Percentiles rank a stretch among this genome's conserved stretches.
phyloP scores from a whole-genome alignment of 2,113 vertebrate species.

The Myiagra hebetior region DNA sequence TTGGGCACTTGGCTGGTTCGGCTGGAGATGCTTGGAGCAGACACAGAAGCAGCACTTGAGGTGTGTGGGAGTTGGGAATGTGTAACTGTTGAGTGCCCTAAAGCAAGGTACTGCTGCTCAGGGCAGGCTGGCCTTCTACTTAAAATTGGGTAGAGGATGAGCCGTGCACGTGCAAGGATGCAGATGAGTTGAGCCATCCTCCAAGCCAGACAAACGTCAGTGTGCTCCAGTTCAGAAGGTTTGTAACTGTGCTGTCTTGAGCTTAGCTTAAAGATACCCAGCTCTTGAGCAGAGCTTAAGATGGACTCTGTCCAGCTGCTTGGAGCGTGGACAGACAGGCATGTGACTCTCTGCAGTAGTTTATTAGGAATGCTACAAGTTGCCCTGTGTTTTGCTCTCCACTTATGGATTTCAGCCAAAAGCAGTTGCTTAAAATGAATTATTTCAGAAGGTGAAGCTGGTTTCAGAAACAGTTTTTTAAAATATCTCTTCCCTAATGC shows the following conservation, averaged over 20 bases:
- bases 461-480: background rate
- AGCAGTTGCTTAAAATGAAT: background rate
- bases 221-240: background rate
- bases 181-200: background rate
- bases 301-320: background rate
- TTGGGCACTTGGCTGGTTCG: accelerated
- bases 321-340: background rate
- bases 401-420: background rate
- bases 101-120: background rate
- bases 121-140: background rate
- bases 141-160: background rate
- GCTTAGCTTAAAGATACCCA: background rate
- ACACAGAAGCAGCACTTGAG: background rate
- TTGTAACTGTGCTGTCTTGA: background rate
- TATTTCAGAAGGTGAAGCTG: background rate
- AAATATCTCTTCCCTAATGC: background rate
- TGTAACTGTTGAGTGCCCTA: background rate
- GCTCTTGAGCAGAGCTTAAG: background rate
- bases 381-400: background rate
- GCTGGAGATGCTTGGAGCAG: background rate
- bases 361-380: background rate
- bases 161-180: background rate
- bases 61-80: background rate
- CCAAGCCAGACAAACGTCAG: background rate
- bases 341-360: background rate